A percentile compares a stretch with the other conserved stretches of the same genome.
These are phyloP conservation scores for Microtus pennsylvanicus DNA, from an alignment of 2,113 vertebrate species.

Conservation along the genomic window DNA sequence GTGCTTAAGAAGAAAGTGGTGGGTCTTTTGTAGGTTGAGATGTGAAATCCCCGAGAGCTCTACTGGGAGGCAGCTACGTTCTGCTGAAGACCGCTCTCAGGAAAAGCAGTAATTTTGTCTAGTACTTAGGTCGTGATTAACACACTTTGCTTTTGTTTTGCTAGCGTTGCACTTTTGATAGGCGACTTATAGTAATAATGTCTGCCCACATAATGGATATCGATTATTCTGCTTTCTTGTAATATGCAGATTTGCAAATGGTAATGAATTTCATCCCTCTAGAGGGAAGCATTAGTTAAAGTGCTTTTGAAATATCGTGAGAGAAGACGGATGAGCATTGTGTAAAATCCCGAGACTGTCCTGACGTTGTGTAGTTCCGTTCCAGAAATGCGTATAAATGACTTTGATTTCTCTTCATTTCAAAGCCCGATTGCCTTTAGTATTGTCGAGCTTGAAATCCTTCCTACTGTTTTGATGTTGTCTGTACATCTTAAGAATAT, in stretches of 20 bases:
- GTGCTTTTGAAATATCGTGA: slow-evolving; percentile 80
- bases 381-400: slow-evolving; percentile 67
- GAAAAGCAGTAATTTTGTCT: slow-evolving; percentile 2
- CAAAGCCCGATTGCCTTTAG: slow-evolving; percentile 69
- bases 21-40: background rate
- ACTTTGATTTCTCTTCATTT: slow-evolving; percentile 73
- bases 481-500: slow-evolving; percentile 63
- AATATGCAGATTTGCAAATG: slow-evolving; percentile 60
- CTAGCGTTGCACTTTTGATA: slow-evolving; percentile 18
- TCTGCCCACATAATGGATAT: slow-evolving; percentile 22
- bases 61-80: background rate
- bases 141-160: slow-evolving; percentile 55
- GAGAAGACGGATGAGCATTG: slow-evolving; percentile 60
- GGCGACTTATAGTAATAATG: slow-evolving; percentile 21
- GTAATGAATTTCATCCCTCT: slow-evolving; percentile 54
- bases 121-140: background rate
- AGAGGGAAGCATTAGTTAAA: slow-evolving; percentile 70
- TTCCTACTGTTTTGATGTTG: slow-evolving; percentile 70
- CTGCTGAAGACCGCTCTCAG: background rate
- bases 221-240: slow-evolving; percentile 54
- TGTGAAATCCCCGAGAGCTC: background rate
- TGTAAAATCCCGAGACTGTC: slow-evolving; percentile 67
- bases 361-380: slow-evolving; percentile 63
- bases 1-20: background rate
- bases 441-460: slow-evolving; percentile 67